phyloP scores from a whole-genome alignment of 2,888 invertebrate genomes.

The Isotomurus palustris region DNA sequence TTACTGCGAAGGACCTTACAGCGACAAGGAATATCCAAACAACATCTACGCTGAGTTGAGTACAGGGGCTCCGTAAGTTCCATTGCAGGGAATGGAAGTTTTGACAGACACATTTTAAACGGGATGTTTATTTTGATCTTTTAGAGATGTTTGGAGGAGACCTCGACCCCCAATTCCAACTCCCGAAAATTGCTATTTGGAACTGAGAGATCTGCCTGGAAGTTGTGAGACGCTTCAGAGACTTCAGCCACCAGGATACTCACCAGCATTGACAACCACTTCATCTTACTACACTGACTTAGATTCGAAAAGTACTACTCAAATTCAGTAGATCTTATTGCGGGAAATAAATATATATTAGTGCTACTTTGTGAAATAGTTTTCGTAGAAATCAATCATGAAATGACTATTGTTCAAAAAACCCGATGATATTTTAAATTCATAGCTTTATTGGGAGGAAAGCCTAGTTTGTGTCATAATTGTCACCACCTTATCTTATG shows the following conservation, averaged over 20 bases:
- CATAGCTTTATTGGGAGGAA: too few species aligned
- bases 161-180: slow-evolving; percentile 24
- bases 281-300: slow-evolving; percentile 35
- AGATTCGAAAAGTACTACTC: slow-evolving; percentile 23
- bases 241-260: not conserved
- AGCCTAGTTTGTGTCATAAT: too few species aligned
- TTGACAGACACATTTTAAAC: too few species aligned
- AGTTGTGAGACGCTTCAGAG: not conserved
- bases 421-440: too few species aligned
- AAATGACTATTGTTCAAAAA: too few species aligned
- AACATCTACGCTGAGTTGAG: slow-evolving; percentile 39
- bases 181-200: slow-evolving; percentile 34
- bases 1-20: slow-evolving; percentile 40
- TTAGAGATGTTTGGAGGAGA: slow-evolving; percentile 16
- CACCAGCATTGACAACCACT: slow-evolving; percentile 3
- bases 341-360: too few species aligned
- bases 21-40: slow-evolving; percentile 23
- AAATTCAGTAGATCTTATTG: too few species aligned
- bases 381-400: too few species aligned
- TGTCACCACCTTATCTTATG: too few species aligned
- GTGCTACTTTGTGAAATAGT: too few species aligned
- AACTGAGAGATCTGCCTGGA: slow-evolving; percentile 30
- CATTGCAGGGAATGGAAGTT: too few species aligned
- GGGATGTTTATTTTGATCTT: too few species aligned
- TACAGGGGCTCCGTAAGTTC: slow-evolving; percentile 25